A percentile compares a stretch with the other conserved stretches of the same genome.
These are phyloP conservation scores for Drosophila acutilabella DNA, from an alignment of 2,888 invertebrate species.

Conservation along the genomic window DNA sequence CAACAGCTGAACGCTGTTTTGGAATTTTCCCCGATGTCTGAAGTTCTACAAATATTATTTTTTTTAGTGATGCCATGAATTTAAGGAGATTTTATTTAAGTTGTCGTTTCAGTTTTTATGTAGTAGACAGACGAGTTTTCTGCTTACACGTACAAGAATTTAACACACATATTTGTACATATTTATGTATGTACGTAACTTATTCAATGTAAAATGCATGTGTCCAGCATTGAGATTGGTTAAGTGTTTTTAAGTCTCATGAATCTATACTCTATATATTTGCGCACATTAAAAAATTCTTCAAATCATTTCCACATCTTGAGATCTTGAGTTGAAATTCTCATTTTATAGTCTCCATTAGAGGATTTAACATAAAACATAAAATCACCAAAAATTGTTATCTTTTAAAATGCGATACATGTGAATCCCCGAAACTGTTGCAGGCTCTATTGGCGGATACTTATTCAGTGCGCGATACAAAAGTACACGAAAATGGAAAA, in stretches of 20 bases:
- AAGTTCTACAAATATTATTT: slow-evolving; percentile 68
- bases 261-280: background rate
- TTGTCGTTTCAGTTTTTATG: no score
- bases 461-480: slow-evolving; percentile 87
- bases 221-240: slow-evolving; percentile 3
- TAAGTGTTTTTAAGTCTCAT: background rate
- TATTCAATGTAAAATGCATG: slow-evolving; percentile 20
- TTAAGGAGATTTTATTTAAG: no score
- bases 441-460: slow-evolving; percentile 88
- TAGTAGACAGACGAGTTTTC: no score
- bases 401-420: slow-evolving; percentile 67
- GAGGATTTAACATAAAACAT: slow-evolving; percentile 29
- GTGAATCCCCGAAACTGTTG: slow-evolving; percentile 76
- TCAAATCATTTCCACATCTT: background rate
- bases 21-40: slow-evolving; percentile 6
- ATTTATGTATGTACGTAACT: no score
- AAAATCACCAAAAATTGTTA: slow-evolving; percentile 39
- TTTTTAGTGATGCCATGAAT: no score
- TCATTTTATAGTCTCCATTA: slow-evolving; percentile 33
- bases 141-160: slow-evolving; percentile 38
- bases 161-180: no score
- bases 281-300: background rate
- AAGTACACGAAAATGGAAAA: slow-evolving; percentile 95
- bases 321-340: slow-evolving; percentile 5
- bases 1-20: no score